Base-by-base conservation (phyloP, 2,888 invertebrate species). In the Camponotus fellah region DNA sequence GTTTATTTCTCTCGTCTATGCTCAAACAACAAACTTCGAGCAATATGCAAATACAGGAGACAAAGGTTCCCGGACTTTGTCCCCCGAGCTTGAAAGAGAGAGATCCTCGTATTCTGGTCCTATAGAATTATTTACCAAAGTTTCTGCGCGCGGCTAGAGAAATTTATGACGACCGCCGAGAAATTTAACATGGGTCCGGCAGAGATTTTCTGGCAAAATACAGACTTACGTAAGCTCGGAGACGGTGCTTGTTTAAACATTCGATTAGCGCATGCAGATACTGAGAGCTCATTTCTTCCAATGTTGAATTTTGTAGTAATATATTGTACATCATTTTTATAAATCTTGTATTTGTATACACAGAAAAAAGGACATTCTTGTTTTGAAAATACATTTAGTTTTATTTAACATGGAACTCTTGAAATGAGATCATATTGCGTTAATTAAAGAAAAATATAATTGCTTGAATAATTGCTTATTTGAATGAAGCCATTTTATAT, bases 121-220 rank as follows among this genome's bases (percentile, higher is more conserved):
- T 43, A n/a, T 49, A 56, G 62, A 85, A 83, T 85, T 84, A 83
- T 85, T 85, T 84, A 85, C 58, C 65, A 80, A 80, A 85, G 85
- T 85, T 85, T 83, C 79, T 79, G 53, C 46, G 56, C 65, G 56
- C 65, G 49, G 49, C 64, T 43, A 56, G 64, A 72, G 62, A 83
- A 83, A 85, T 85, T 85, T 85, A 85, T 79, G 75, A 80, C 43
- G 75, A 69, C 83, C 83, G 56, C 37, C 58, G 76, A 60, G 79
- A 85, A 80, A 85, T 85, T 83, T 83, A 83, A 49, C 56, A 69
- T 40, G 53, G 68, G 68, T 46, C 60, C 37, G 56, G 49, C 64
- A 26, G 74, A 85, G 85, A 83, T 85, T 85, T 83, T 43, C 60
- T 26, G 46, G 68, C 83, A 80, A 85, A 83, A 83, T 60, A 37